Base-by-base conservation (phyloP, 1,140 invertebrate species). In the Plectrocnemia conspersa region DNA sequence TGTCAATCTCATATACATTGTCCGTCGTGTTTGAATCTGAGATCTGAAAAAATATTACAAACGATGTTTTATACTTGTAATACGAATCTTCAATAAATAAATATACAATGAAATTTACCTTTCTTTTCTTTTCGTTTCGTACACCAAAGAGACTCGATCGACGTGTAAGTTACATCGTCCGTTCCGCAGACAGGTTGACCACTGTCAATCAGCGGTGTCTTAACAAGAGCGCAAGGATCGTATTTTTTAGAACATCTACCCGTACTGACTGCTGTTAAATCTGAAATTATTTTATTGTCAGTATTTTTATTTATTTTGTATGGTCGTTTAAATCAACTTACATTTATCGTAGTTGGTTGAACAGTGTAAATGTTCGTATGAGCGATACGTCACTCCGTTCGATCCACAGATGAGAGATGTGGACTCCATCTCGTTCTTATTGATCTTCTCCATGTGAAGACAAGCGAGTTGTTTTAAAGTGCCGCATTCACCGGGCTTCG, bases 381-480 rank as follows among this genome's bases (percentile, higher is more conserved):
- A 67, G 16, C 32, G 48, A 44, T 70, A 68, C 11, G 67, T 66
- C 15, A 58, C 48, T 11, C 66, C 68, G 48, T 71, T 68, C 52
- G 59, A 64, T 38, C 67, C 69, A 42, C 68, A 71, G 16, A 68
- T 65, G 36, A 57, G 48, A 42, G 50, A 49, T 6, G 42, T 47
- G 40, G 45, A 38, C 22, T 29, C 47, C 58, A 54, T 50, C 56
- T 19, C 10, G 3, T 47, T 38, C 13, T 46, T 48, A 29, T 61
- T 63, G 19, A 64, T 64, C 18, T 56, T 58, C 9, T 62, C 48
- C 1, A 63, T 60, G 7, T 47, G 36, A 13, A 35, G 7, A 41
- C 66, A 68, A 7, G 67, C 66, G 2, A 60, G 11, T 19, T 66
- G 62, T 15, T 29, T 27, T 11, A 54, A 35, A 18, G 63, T 64